Conservation (phyloP, 2,113 vertebrate species). For the Salvelinus namaycush region DNA sequence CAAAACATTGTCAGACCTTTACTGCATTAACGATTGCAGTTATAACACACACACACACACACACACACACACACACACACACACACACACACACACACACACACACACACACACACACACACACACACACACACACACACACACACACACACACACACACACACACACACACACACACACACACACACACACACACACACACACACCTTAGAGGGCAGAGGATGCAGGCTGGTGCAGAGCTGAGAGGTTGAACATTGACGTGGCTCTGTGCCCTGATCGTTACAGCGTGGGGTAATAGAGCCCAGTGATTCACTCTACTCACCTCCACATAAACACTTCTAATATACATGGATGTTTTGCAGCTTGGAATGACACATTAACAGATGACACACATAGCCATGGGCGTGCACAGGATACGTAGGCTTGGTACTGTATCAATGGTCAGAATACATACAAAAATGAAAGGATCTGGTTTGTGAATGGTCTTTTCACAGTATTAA, state of each 20-base stretch:
- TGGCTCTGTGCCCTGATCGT: not conserved
- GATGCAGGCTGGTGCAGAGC: conserved; percentile 27
- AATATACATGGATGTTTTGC: not conserved
- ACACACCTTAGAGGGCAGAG: not conserved
- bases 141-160: not conserved
- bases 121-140: not conserved
- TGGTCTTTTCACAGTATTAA: no score
- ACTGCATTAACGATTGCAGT: not conserved
- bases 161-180: not conserved
- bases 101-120: not conserved
- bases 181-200: not conserved
- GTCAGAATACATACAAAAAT: no score
- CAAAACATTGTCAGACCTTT: not conserved
- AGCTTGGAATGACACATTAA: not conserved
- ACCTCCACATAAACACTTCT: not conserved
- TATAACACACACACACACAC: no score
- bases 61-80: no score
- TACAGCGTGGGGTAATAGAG: not conserved
- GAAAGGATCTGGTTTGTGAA: no score
- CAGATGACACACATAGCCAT: no score
- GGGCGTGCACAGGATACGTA: no score
- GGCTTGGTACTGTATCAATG: no score
- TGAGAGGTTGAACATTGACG: conserved; percentile 5
- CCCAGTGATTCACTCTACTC: not conserved
- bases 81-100: not conserved